Base-by-base conservation (phyloP, 2,888 invertebrate genomes). In the Herminia tarsipennalis region DNA sequence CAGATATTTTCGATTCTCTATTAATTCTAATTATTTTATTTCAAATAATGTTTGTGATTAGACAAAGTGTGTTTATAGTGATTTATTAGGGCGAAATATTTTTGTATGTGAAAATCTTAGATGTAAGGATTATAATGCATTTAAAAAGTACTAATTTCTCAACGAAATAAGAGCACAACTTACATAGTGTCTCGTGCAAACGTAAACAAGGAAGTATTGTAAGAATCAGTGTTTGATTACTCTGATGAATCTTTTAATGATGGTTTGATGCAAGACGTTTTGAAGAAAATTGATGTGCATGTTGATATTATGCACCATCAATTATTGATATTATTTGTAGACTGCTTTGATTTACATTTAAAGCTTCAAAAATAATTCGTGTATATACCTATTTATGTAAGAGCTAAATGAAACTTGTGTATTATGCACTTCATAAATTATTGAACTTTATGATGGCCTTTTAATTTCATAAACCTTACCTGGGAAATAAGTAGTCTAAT, bases 401-500 rank as follows among this genome's bases (percentile, higher is more conserved):
- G 81, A 80, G 82, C 78, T 74, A 83, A 84, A 83, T 81, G 78
- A 86, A 83, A 76, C 77, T 84, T 86, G 83, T 88, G 85, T 88
- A 88, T 76, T 72, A 77, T 78, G 86, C 88, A 88, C 88, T 86
- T 83, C 81, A 88, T 88, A 88, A 89, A 86, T 89, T 89, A 89
- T 89, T 88, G 84, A 87, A 86, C 78, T 82, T 59, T 58, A 63
- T 52, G 42, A 36, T 68, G 6, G 52, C 65, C 59, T 62, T 68
- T 72, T 68, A 59, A 68, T 73, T 60, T 40, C 29, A 28, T 35
- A 22, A 12, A 33, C 34, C 28, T 32, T 13, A 30, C 13, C 18
- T 25, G 12, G n/a, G n/a, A n/a, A n/a, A n/a, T n/a, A n/a, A n/a
- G n/a, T n/a, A n/a, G n/a, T n/a, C n/a, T n/a, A n/a, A n/a, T n/a